Evolutionary conservation across 2,113 vertebrate species (phyloP).

Genomic region (Myrmecobius fasciatus): DNA sequence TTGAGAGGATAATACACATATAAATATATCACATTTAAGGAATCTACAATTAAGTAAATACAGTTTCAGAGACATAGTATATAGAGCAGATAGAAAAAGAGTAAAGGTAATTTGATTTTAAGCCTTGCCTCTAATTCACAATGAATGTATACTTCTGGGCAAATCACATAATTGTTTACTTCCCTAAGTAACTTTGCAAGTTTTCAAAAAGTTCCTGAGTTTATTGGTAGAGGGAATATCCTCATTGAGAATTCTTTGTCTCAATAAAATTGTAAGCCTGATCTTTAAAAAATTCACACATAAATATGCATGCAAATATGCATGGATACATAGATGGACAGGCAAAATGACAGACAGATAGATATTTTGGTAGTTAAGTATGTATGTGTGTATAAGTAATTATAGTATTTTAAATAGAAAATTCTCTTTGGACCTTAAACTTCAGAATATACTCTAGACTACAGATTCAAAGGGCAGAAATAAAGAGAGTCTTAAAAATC

Average conservation of each 20-base stretch:
- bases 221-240: not conserved
- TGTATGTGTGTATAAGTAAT: no score
- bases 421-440: not conserved
- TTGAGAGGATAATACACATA: no score
- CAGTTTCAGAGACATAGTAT: not conserved
- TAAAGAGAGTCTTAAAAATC: not conserved
- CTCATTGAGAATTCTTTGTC: not conserved
- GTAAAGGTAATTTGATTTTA: not conserved
- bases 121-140: not conserved
- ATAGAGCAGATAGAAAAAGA: not conserved
- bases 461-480: not conserved
- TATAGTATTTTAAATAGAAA: not conserved
- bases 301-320: no score
- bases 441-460: not conserved
- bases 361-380: no score
- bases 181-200: not conserved
- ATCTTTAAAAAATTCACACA: no score
- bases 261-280: not conserved
- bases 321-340: no score
- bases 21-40: not conserved
- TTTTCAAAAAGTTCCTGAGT: not conserved
- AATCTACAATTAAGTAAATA: not conserved
- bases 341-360: no score
- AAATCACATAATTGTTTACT: not conserved
- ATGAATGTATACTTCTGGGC: not conserved